Percentiles rank a stretch among this genome's conserved stretches.
Evolutionary conservation across 2,797 vertebrate genomes (phyloP).

Genomic region (Amphiprion clarkii): DNA sequence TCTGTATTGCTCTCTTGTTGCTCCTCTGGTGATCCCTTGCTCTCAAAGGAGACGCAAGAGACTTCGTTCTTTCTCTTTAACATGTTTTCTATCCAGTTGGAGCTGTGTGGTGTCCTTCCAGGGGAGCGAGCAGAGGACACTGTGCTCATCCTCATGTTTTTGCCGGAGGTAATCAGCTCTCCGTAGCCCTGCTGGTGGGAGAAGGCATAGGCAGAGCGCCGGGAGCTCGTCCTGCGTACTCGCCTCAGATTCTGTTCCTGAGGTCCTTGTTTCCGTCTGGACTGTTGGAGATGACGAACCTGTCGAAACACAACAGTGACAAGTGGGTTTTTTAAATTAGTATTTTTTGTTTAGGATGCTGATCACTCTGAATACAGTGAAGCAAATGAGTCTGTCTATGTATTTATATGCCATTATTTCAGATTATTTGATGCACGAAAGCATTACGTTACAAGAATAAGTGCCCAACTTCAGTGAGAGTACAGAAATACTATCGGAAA

Average conservation of each 20-base stretch:
- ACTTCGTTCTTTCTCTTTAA: constrained; percentile 74
- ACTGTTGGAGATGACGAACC: constrained; percentile 85
- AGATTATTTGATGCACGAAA: too few species aligned
- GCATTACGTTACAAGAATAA: too few species aligned
- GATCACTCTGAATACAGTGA: too few species aligned
- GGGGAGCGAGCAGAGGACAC: constrained; percentile 66
- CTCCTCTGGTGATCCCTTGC: constrained; percentile 58
- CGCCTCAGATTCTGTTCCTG: constrained; percentile 79
- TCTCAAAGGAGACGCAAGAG: constrained; percentile 49
- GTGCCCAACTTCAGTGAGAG: too few species aligned
- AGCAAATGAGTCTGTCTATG: too few species aligned
- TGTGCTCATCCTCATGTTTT: constrained; percentile 83
- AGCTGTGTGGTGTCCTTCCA: constrained; percentile 66
- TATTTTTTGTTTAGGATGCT: too few species aligned
- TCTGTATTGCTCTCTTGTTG: constrained; percentile 26
- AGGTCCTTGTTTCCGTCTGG: constrained; percentile 82
- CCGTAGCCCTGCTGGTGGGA: constrained; percentile 90
- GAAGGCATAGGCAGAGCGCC: constrained; percentile 88
- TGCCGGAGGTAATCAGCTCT: constrained; percentile 90
- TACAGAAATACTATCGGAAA: too few species aligned
- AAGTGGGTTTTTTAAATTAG: too few species aligned
- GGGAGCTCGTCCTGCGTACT: constrained; percentile 86
- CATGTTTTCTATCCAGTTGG: constrained; percentile 81
- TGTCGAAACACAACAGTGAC: constrained; percentile 54
- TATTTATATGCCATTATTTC: too few species aligned